Base-by-base conservation (phyloP, 2,797 vertebrate species). In the Peromyscus aztecus region DNA sequence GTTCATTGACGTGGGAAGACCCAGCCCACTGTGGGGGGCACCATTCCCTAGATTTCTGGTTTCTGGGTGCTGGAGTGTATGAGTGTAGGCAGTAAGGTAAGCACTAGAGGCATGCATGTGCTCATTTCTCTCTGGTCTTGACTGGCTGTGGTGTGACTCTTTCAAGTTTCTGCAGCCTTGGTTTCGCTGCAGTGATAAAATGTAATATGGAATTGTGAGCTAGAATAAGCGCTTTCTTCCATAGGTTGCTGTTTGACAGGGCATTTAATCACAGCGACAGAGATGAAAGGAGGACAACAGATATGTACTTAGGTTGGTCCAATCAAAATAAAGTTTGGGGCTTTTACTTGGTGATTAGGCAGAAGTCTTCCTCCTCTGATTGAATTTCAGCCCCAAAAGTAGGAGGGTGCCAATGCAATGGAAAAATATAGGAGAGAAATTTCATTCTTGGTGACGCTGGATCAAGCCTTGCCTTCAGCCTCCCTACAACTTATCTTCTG, bases 371-470 rank as follows among this genome's bases (percentile, higher is more conserved):
- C 27, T 71, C 80, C 2, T 81, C 84, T 94, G 84, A 40, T 11
- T 94, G 34, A 65, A 83, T 73, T 91, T 17, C 46, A 91, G 40
- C 6, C 29, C 55, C 13, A 23, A 86, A 94, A 85, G 27, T 27
- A 88, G 19, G 23, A 89, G 4, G 21, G 49, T 87, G 24, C 27
- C 77, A 63, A 19, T 80, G 37, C 46, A 40, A 69, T 92, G 12
- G 13, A 24, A 91, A 92, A 57, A 46, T 23, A 61, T 34, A 59
- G 61, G 34, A 40, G 37, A 59, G 27, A 73, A 82, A 86, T 75
- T 67, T 93, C 85, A 91, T 89, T 73, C 23, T 77, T 87, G 78
- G 8, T 63, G 89, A 63, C 65, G 49, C 52, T 85, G n/a, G 73
- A 84, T 84, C 31, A 88, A 78, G n/a, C 76, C 69, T 94, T 95